Evolutionary conservation across 2,888 invertebrate species (phyloP).

Genomic region (Melieria crassipennis): DNA sequence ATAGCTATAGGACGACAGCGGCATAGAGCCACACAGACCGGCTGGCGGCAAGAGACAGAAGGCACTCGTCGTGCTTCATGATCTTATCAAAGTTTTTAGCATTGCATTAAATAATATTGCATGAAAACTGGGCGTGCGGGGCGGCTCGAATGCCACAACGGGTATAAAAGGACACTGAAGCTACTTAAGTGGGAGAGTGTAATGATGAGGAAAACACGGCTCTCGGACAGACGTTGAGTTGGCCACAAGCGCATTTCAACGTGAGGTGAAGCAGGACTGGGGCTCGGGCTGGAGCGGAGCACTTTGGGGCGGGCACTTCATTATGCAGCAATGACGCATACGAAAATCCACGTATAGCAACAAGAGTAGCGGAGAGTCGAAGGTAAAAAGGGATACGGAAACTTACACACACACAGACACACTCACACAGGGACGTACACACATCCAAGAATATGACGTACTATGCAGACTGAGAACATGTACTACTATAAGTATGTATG

Average conservation of each 20-base stretch:
- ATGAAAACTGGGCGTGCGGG: not conserved
- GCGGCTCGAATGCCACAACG: too few relatives aligned
- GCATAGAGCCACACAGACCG: constrained; percentile 8
- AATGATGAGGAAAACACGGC: too few relatives aligned
- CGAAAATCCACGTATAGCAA: constrained; percentile 15
- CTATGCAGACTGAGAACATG: too few relatives aligned
- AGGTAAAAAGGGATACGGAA: not conserved
- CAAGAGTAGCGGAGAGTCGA: constrained; percentile 3
- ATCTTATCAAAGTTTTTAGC: constrained; percentile 55
- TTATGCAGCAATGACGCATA: not conserved
- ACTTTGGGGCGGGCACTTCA: not conserved
- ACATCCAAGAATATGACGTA: too few relatives aligned
- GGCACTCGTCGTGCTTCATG: constrained; percentile 18
- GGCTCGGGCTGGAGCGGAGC: too few relatives aligned
- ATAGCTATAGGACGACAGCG: constrained; percentile 20
- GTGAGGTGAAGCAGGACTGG: too few relatives aligned
- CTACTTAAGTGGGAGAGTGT: too few relatives aligned
- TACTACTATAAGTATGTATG: too few relatives aligned
- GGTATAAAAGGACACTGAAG: too few relatives aligned
- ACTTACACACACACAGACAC: too few relatives aligned
- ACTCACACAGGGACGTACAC: not conserved
- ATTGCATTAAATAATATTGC: constrained; percentile 45
- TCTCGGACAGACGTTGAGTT: too few relatives aligned
- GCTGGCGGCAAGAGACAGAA: not conserved
- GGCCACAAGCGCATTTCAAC: too few relatives aligned